A percentile compares a stretch with the other conserved stretches of the same genome.
These are phyloP conservation scores for Rostratula benghalensis DNA, from an alignment of 2,113 vertebrate species.

Conservation along the genomic window DNA sequence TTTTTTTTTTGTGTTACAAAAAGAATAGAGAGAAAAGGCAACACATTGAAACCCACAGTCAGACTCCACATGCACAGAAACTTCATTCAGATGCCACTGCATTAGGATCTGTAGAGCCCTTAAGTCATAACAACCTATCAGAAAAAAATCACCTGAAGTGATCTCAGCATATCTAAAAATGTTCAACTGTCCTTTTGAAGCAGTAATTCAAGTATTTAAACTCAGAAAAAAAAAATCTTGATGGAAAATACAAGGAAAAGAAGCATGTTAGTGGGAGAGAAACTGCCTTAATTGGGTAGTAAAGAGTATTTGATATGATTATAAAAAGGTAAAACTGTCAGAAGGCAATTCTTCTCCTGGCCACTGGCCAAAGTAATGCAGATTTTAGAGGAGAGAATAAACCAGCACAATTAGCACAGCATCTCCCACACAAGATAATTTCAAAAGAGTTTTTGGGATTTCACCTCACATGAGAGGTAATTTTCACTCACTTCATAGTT, in stretches of 20 bases:
- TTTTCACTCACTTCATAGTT: background rate
- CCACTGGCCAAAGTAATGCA: slow-evolving; percentile 20
- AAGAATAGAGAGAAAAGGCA: slow-evolving; percentile 20
- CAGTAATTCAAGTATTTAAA: slow-evolving; percentile 55
- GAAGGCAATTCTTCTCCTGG: background rate
- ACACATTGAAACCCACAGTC: slow-evolving; percentile 17
- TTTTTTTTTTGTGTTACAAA: background rate
- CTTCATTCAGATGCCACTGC: slow-evolving; percentile 35
- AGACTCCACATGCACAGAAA: slow-evolving; percentile 32
- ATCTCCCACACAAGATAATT: background rate
- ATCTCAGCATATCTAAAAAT: slow-evolving; percentile 43
- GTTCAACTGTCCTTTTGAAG: slow-evolving; percentile 44
- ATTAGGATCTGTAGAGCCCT: slow-evolving; percentile 36
- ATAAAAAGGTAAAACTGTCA: slow-evolving; percentile 32
- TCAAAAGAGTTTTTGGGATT: background rate
- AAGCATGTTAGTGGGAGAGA: slow-evolving; percentile 24
- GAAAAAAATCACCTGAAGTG: slow-evolving; percentile 43
- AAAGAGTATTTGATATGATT: slow-evolving; percentile 24
- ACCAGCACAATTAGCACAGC: background rate
- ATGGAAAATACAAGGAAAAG: slow-evolving; percentile 26
- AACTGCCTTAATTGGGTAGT: slow-evolving; percentile 18
- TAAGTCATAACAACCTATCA: slow-evolving; percentile 62
- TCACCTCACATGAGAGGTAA: background rate
- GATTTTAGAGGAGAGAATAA: slow-evolving; percentile 16
- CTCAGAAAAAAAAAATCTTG: slow-evolving; percentile 8